Percentiles rank a stretch among this genome's conserved stretches.
Conservation (phyloP, 2,888 invertebrate genomes). For the Ecliptopera silaceata region DNA sequence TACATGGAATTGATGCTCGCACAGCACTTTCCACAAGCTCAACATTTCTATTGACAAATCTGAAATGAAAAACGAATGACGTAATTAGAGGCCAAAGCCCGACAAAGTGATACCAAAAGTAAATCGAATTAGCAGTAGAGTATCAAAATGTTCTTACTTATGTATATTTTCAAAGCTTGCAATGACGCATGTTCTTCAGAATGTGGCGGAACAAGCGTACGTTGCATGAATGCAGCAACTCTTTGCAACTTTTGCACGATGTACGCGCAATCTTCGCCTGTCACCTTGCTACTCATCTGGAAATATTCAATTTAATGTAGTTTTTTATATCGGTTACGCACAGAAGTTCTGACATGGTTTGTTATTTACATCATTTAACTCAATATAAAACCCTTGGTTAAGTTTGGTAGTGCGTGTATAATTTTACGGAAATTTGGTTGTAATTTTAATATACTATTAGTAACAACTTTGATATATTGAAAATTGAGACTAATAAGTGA, state of each 20-base stretch:
- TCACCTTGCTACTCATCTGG: conserved; percentile 87
- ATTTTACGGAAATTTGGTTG: too few species aligned
- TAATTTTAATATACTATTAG: too few species aligned
- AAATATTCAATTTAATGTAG: conserved; percentile 35
- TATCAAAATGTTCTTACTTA: conserved; percentile 67
- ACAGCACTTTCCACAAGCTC: conserved; percentile 95
- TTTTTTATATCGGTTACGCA: conserved; percentile 2
- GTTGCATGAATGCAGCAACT: conserved; percentile 87
- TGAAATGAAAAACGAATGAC: conserved; percentile 33
- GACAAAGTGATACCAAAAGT: neutral
- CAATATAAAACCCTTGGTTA: too few species aligned
- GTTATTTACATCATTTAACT: neutral
- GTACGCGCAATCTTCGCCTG: conserved; percentile 87
- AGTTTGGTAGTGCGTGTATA: too few species aligned
- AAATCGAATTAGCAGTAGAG: neutral
- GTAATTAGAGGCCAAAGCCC: too few species aligned
- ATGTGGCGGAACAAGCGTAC: conserved; percentile 64
- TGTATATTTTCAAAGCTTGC: conserved; percentile 88
- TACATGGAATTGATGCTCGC: conserved; percentile 95
- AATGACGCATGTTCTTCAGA: conserved; percentile 88
- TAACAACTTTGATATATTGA: too few species aligned
- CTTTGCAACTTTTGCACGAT: conserved; percentile 90
- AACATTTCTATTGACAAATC: conserved; percentile 94
- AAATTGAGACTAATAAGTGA: too few species aligned
- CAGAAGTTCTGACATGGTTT: neutral